Conservation (phyloP, 2,113 vertebrate species). For the Epinephelus cyanopodus region DNA sequence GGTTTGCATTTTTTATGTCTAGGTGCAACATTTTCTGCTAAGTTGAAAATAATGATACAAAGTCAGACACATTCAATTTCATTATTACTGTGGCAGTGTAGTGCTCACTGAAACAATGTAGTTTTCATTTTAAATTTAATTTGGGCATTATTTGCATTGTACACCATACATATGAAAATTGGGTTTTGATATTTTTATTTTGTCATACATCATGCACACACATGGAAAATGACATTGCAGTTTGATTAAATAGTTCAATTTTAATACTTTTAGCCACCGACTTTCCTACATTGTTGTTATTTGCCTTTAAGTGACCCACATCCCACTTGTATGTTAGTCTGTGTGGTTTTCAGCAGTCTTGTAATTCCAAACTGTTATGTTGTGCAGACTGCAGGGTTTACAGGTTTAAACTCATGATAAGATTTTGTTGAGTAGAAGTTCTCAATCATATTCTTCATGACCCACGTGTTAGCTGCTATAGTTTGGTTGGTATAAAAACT, state of each 20-base stretch:
- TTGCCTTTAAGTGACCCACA: not conserved
- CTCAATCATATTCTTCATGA: not conserved
- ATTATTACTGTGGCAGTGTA: too few relatives aligned
- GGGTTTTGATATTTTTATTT: slow-evolving; percentile 6
- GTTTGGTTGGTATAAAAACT: not conserved
- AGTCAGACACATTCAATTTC: not conserved
- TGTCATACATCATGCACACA: not conserved
- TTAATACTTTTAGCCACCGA: not conserved
- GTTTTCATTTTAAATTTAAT: not conserved
- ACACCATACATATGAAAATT: not conserved
- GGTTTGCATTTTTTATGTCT: not conserved
- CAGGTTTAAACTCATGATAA: not conserved
- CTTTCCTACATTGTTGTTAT: not conserved
- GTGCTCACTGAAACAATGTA: not conserved
- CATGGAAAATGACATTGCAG: not conserved
- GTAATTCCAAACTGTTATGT: not conserved
- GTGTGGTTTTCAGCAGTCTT: not conserved
- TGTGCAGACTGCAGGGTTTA: not conserved
- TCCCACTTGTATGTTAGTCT: not conserved
- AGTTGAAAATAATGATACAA: not conserved
- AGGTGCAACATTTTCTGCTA: too few relatives aligned
- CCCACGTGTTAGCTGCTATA: not conserved
- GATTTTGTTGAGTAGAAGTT: not conserved
- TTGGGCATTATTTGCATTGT: not conserved
- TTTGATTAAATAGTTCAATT: not conserved